Percentiles rank a stretch among this genome's conserved stretches.
Conservation (phyloP, 2,113 vertebrate species). For the Barnardius zonarius region DNA sequence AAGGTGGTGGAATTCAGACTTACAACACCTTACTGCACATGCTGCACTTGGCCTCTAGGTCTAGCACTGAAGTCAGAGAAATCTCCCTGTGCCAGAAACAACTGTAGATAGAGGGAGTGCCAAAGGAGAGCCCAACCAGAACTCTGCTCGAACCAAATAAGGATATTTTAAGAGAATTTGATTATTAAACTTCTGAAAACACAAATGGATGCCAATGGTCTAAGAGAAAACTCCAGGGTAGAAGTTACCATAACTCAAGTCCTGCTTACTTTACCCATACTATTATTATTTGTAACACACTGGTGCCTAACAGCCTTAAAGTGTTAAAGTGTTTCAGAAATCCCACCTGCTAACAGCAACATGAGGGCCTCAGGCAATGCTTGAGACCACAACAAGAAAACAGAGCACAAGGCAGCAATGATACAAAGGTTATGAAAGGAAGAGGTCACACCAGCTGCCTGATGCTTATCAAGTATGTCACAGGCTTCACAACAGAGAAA, state of each 20-base stretch:
- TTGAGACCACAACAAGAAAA: neutral
- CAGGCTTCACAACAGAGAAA: neutral
- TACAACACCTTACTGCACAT: neutral
- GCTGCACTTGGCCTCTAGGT: neutral
- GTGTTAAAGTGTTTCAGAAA: neutral
- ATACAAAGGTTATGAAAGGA: neutral
- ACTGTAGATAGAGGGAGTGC: neutral
- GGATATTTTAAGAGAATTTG: neutral
- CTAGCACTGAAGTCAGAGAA: neutral
- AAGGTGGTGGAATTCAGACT: neutral
- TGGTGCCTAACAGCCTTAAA: neutral
- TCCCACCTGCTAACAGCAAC: neutral
- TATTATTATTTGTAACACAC: neutral
- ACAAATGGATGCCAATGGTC: neutral
- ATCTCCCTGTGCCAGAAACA: neutral
- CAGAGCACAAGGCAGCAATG: neutral
- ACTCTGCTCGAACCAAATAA: neutral
- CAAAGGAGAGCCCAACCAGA: neutral
- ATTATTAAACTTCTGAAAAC: neutral
- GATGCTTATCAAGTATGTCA: neutral
- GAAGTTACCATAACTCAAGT: neutral
- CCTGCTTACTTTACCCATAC: slow-evolving; percentile 2
- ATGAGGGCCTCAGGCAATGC: neutral
- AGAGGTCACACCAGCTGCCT: neutral
- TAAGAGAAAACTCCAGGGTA: neutral